Evolutionary conservation across 1,140 invertebrate genomes (phyloP).

Genomic region (Harpegnathos saltator): DNA sequence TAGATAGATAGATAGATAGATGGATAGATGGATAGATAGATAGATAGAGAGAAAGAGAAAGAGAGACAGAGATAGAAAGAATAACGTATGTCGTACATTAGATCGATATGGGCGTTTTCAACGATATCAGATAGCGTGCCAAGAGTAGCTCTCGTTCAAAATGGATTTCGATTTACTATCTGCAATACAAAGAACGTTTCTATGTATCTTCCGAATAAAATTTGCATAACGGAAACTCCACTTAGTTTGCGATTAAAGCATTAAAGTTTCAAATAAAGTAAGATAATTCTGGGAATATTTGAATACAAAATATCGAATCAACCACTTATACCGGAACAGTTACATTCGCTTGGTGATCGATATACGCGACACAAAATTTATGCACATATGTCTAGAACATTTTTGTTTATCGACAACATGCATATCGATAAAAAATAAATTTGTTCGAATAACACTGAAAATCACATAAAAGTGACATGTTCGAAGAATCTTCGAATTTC

Average conservation of each 20-base stretch:
- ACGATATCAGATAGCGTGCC: background rate
- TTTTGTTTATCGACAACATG: no score
- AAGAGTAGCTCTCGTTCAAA: background rate
- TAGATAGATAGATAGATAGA: background rate
- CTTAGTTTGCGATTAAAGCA: background rate
- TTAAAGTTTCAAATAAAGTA: slow-evolving; percentile 15
- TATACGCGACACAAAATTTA: background rate
- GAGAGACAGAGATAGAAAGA: background rate
- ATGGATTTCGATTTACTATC: slow-evolving; percentile 4
- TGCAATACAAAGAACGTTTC: background rate
- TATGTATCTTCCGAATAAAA: background rate
- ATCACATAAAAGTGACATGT: slow-evolving; percentile 1
- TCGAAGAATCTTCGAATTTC: background rate
- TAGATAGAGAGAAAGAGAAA: background rate
- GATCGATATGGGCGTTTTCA: background rate
- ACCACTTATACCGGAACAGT: background rate
- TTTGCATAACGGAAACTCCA: background rate
- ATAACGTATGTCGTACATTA: background rate
- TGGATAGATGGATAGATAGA: background rate
- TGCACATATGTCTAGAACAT: no score
- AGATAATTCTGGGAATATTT: slow-evolving; percentile 13
- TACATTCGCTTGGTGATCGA: background rate
- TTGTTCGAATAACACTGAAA: background rate
- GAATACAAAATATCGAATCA: background rate
- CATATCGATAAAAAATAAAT: background rate